phyloP scores from a whole-genome alignment of 2,113 vertebrate species.

The Antechinus stuartii region DNA sequence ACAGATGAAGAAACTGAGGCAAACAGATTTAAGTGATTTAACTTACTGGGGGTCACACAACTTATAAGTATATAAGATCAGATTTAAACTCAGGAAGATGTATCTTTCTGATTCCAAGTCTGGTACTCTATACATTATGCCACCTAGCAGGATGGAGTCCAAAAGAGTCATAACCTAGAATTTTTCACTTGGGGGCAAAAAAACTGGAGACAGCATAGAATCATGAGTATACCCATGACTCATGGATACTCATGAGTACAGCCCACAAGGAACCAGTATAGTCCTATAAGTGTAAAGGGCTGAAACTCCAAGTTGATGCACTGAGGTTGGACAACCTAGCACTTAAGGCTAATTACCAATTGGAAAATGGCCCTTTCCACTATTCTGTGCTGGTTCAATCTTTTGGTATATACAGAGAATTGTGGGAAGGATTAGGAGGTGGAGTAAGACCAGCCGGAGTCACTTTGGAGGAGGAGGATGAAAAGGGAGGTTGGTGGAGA shows the following conservation, averaged over 20 bases:
- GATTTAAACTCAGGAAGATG: neutral
- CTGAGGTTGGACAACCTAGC: no score
- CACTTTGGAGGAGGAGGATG: no score
- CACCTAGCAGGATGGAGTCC: no score
- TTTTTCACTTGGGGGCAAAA: neutral
- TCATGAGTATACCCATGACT: neutral
- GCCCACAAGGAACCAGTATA: neutral
- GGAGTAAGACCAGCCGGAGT: no score
- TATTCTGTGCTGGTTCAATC: no score
- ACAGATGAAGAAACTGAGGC: neutral
- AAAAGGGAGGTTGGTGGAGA: no score
- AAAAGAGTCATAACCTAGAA: neutral
- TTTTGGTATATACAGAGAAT: no score
- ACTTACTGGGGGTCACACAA: neutral
- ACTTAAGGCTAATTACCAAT: no score
- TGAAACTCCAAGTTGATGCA: no score
- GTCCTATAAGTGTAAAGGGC: neutral
- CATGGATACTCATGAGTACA: neutral
- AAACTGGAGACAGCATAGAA: neutral
- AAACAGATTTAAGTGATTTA: neutral
- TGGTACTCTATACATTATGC: neutral
- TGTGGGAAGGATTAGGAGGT: no score
- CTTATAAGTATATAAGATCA: neutral
- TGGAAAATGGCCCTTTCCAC: no score
- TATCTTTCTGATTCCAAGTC: neutral